Evolutionary conservation across 2,113 vertebrate species (phyloP).

Genomic region (Glaucomys volans): DNA sequence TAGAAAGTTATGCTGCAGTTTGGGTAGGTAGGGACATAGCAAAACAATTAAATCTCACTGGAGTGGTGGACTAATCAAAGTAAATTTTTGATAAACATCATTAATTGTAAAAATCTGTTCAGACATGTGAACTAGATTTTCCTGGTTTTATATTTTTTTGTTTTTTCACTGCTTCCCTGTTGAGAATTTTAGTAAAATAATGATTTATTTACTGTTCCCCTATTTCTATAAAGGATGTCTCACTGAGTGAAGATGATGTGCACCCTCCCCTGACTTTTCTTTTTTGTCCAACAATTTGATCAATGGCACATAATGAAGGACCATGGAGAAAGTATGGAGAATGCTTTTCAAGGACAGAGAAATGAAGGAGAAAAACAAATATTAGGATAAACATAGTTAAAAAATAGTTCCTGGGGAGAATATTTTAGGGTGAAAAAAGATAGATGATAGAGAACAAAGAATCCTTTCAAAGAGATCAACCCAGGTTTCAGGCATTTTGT

Average conservation of each 20-base stretch:
- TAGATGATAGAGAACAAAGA: not conserved
- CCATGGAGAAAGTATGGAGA: not conserved
- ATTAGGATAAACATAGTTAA: not conserved
- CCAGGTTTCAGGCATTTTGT: not conserved
- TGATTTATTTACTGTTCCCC: not conserved
- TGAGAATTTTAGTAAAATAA: not conserved
- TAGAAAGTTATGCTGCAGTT: not conserved
- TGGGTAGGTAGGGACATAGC: rapidly evolving
- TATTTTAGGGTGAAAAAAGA: not conserved
- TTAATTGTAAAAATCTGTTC: not conserved
- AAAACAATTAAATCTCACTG: not conserved
- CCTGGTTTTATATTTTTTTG: not conserved
- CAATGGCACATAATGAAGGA: not conserved
- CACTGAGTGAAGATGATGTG: not conserved
- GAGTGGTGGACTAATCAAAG: not conserved
- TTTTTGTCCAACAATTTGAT: not conserved
- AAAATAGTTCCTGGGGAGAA: not conserved
- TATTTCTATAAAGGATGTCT: not conserved
- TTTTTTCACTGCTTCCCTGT: not conserved
- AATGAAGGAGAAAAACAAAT: not conserved
- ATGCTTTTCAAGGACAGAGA: not conserved
- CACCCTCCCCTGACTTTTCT: not conserved
- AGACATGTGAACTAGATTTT: not conserved
- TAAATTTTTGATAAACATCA: not conserved
- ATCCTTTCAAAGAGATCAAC: not conserved